phyloP scores from a whole-genome alignment of 2,113 vertebrate genomes.

The Perca flavescens region DNA sequence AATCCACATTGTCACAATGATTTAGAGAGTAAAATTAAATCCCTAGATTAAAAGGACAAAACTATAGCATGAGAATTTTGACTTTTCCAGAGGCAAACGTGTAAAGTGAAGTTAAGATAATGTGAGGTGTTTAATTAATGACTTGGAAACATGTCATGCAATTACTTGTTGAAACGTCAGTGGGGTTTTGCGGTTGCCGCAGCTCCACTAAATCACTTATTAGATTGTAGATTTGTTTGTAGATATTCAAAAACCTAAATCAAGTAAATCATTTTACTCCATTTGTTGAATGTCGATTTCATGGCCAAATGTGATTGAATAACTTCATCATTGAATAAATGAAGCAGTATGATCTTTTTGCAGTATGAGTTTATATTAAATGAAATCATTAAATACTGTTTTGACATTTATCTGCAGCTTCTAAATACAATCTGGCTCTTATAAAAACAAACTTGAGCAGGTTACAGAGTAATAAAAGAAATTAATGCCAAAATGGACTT shows the following conservation, averaged over 20 bases:
- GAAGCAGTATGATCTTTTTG: background rate
- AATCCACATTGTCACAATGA: slow-evolving; percentile 27
- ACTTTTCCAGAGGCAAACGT: background rate
- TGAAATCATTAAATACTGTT: slow-evolving; percentile 31
- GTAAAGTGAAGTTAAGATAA: slow-evolving; percentile 19
- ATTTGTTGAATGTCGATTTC: background rate
- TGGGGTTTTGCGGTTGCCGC: background rate
- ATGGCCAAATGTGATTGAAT: background rate
- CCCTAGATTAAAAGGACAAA: slow-evolving; percentile 5
- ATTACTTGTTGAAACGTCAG: background rate
- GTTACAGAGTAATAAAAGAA: slow-evolving; percentile 53
- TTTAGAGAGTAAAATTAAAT: slow-evolving; percentile 25
- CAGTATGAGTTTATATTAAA: slow-evolving; percentile 21
- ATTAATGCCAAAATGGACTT: slow-evolving; percentile 59
- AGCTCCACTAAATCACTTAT: background rate
- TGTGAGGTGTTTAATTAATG: slow-evolving; percentile 11
- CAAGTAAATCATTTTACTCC: background rate
- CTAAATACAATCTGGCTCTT: slow-evolving; percentile 39
- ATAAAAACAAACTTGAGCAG: slow-evolving; percentile 58
- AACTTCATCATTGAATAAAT: background rate
- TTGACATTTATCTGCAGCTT: slow-evolving; percentile 52
- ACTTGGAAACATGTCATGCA: background rate
- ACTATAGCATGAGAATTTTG: background rate
- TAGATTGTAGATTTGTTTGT: background rate
- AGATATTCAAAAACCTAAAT: background rate